Evolutionary conservation across 2,113 vertebrate species (phyloP).

Genomic region (Pungitius pungitius): DNA sequence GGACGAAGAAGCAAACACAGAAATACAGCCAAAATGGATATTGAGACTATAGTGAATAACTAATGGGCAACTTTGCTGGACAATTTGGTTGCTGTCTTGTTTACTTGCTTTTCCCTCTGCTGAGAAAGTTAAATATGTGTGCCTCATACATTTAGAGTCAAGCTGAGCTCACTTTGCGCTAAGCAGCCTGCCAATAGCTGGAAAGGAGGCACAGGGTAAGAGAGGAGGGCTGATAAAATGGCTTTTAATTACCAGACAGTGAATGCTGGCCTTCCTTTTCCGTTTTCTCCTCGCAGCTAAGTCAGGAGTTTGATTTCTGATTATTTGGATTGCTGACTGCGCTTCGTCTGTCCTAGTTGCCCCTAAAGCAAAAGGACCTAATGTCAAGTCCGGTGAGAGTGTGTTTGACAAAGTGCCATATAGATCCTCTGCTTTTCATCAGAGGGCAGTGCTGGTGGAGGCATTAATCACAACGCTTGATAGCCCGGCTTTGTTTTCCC

Average conservation of each 20-base stretch:
- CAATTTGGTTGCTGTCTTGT: constrained; percentile 52
- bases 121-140: constrained; percentile 86
- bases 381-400: constrained; percentile 82
- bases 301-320: constrained; percentile 94
- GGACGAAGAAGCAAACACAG: constrained; percentile 3
- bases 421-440: constrained; percentile 86
- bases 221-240: constrained; percentile 86
- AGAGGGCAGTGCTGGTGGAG: constrained; percentile 82
- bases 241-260: constrained; percentile 95
- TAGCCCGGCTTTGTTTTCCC: constrained; percentile 78
- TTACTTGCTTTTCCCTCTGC: constrained; percentile 62
- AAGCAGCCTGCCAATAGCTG: constrained; percentile 84
- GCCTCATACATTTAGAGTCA: constrained; percentile 87
- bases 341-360: constrained; percentile 85
- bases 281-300: constrained; percentile 76
- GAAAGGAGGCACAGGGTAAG: constrained; percentile 76
- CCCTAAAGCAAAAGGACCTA: constrained; percentile 76
- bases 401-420: constrained; percentile 91
- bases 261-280: constrained; percentile 83
- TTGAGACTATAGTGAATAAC: constrained; percentile 17
- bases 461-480: constrained; percentile 87
- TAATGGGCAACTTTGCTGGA: constrained; percentile 10
- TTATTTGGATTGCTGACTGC: constrained; percentile 93
- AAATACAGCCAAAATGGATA: constrained; percentile 18
- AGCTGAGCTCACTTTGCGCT: constrained; percentile 85